These are phyloP conservation scores for Cotesia vestalis DNA, from an alignment of 1,140 invertebrate species.

Conservation along the genomic window DNA sequence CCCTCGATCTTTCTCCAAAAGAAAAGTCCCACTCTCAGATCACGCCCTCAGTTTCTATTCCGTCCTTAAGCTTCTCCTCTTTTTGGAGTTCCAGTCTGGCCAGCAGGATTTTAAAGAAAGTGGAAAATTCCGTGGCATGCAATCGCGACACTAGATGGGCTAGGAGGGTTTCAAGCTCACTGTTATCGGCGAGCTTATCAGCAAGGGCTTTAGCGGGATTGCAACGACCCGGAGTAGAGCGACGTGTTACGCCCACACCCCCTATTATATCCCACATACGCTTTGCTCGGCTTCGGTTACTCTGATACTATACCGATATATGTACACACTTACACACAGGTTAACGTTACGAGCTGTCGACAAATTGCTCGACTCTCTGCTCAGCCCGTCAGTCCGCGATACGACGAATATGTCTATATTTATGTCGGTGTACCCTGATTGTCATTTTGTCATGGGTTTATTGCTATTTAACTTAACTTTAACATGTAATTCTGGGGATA, in stretches of 20 bases:
- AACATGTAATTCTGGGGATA: neutral
- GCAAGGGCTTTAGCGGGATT: constrained; percentile 63
- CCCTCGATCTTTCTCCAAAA: too few species aligned
- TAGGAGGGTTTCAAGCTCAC: constrained; percentile 34
- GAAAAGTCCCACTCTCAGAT: too few species aligned
- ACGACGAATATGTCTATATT: neutral
- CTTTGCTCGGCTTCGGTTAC: constrained; percentile 28
- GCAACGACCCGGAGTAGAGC: constrained; percentile 32
- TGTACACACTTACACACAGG: constrained; percentile 17
- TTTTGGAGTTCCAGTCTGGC: neutral
- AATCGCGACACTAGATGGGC: constrained; percentile 20
- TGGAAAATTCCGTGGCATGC: constrained; percentile 57
- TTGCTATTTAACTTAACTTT: constrained; percentile 1
- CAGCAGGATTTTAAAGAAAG: constrained; percentile 63
- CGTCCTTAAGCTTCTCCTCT: neutral
- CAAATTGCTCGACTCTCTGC: constrained; percentile 61
- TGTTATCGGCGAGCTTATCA: constrained; percentile 64
- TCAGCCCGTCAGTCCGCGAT: constrained; percentile 16
- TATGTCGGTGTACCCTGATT: constrained; percentile 31
- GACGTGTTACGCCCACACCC: constrained; percentile 1
- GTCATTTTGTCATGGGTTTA: constrained; percentile 51
- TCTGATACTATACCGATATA: constrained; percentile 18
- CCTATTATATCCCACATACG: constrained; percentile 22
- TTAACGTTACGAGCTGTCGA: constrained; percentile 44
- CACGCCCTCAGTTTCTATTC: too few species aligned